These are phyloP conservation scores for Lycophotia porphyrea DNA, from an alignment of 2,888 invertebrate species.

Conservation along the genomic window DNA sequence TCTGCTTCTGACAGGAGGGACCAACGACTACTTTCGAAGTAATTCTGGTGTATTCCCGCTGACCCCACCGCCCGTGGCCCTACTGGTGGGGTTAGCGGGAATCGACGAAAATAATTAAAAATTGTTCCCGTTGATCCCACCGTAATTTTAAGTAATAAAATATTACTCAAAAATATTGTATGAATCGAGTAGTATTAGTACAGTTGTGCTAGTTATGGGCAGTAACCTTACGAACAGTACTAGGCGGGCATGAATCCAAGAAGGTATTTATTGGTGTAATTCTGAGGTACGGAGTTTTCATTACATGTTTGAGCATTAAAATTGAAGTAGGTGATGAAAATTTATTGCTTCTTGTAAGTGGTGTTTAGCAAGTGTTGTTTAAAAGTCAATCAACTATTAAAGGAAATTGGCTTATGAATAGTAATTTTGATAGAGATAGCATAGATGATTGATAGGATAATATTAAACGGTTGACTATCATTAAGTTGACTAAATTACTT, in stretches of 20 bases:
- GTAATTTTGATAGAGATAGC: slow-evolving; percentile 25
- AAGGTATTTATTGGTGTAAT: too few species aligned
- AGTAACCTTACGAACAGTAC: too few species aligned
- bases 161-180: too few species aligned
- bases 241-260: too few species aligned
- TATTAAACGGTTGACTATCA: slow-evolving; percentile 30
- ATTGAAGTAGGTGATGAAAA: slow-evolving; percentile 15
- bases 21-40: neutral
- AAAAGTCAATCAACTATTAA: slow-evolving; percentile 46
- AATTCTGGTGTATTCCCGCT: too few species aligned
- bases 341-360: slow-evolving; percentile 26
- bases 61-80: too few species aligned
- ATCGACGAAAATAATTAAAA: too few species aligned
- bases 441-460: slow-evolving; percentile 33
- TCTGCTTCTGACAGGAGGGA: neutral
- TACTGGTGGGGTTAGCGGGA: too few species aligned
- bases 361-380: slow-evolving; percentile 45
- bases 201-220: too few species aligned
- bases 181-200: too few species aligned
- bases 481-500: slow-evolving; percentile 45
- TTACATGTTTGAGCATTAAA: neutral
- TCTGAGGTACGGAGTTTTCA: neutral
- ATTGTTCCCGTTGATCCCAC: too few species aligned
- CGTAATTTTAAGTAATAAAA: too few species aligned
- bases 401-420: slow-evolving; percentile 52